phyloP scores from a whole-genome alignment of 2,888 invertebrate genomes.

The Empis livida region DNA sequence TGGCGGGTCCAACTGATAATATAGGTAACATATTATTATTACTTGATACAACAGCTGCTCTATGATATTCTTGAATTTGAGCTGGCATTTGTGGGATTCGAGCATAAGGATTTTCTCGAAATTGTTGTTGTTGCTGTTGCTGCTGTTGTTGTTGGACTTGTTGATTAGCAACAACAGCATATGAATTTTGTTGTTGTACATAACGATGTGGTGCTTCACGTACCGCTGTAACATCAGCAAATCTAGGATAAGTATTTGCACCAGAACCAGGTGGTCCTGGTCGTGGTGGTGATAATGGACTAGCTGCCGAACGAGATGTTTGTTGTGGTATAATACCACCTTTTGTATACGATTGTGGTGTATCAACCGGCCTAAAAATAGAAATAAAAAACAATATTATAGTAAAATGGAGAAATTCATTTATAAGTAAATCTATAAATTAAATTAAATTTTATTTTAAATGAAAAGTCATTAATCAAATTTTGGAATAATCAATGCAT shows the following conservation, averaged over 20 bases:
- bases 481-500: no score
- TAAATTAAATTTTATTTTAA: no score
- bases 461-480: no score
- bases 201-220: slow-evolving; percentile 33
- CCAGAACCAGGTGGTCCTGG: slow-evolving; percentile 28
- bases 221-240: slow-evolving; percentile 27
- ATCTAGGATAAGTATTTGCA: slow-evolving; percentile 31
- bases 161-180: slow-evolving; percentile 26
- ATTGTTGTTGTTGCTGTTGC: slow-evolving; percentile 16
- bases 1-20: slow-evolving; percentile 15
- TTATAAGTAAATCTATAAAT: no score
- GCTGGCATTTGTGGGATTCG: slow-evolving; percentile 30
- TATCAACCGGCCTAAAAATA: slow-evolving; percentile 33
- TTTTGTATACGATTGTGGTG: slow-evolving; percentile 32
- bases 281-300: slow-evolving; percentile 34
- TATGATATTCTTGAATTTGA: slow-evolving; percentile 26
- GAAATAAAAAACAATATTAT: background rate
- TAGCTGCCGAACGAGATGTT: slow-evolving; percentile 33
- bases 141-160: slow-evolving; percentile 6
- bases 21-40: slow-evolving; percentile 9
- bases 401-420: no score
- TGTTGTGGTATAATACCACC: slow-evolving; percentile 26
- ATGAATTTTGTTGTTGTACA: slow-evolving; percentile 31
- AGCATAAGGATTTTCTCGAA: slow-evolving; percentile 33
- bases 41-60: slow-evolving; percentile 14